Base-by-base conservation (phyloP, 2,888 invertebrate genomes). In the Stenotaenia linearis region DNA sequence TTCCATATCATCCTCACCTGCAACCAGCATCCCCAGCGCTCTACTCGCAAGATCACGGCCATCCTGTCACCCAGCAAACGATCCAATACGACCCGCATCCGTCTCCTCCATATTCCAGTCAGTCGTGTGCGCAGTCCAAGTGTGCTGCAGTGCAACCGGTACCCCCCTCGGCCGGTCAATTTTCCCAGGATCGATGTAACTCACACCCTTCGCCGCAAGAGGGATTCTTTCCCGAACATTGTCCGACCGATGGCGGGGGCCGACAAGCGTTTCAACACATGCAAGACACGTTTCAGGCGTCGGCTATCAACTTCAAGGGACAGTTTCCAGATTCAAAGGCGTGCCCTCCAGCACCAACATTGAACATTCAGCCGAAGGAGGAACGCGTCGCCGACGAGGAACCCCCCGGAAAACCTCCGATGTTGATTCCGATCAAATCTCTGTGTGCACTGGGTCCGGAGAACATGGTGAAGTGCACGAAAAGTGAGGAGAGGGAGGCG, bases 1-100 rank as follows among this genome's bases (percentile, higher is more conserved):
- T 84, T 69, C 83, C 83, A 25, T 84, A 82, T 81, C 83, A 84
- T 80, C 83, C 83, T n/a, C 79, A 80, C 78, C 78, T 61, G 10
- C 79, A 77, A 18, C 79, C 50, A 37, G 40, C 79, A 23, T 25
- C 77, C 10, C 50, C 75, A 15, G 25, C 79, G 18, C 23, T 79
- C 18, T 77, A 78, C 30, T 37, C 79, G 10, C 79, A 76, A 61
- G 75, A 79, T 15, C 23, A 56, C 28, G 40, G 79, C 69, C 80
- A 77, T 79, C 78, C 35, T 61, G 75, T 32, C 32, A 50, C 56
- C 6, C 80, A 45, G 10, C 80, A 32, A 45, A 77, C 28, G 37
- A 75, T 78, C 28, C 78, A 32, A 76, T 32, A 75, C 80, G 80
- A 61, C 50, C 69, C 61, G 30, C 69, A 77, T 69, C 77, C 78